Percentiles rank a stretch among this genome's conserved stretches.
phyloP scores from a whole-genome alignment of 2,797 vertebrate genomes.

The Hemitrygon akajei region DNA sequence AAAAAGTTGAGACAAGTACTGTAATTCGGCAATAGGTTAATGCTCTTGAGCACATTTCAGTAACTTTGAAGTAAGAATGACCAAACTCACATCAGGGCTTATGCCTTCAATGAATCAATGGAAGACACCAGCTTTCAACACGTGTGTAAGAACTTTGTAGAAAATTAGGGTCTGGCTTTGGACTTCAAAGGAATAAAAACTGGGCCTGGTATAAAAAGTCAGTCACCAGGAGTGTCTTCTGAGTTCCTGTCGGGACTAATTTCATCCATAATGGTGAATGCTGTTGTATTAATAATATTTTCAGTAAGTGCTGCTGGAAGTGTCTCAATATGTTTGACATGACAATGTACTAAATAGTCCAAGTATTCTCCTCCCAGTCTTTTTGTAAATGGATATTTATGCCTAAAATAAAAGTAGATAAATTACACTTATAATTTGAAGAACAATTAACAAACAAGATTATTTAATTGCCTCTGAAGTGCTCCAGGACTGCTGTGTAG shows the following conservation, averaged over 20 bases:
- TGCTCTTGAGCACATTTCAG: not conserved
- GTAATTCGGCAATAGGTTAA: not conserved
- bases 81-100: not conserved
- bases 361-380: not conserved
- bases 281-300: not conserved
- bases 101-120: not conserved
- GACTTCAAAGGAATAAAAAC: not conserved
- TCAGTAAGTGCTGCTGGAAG: not conserved
- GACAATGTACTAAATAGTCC: not conserved
- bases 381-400: not conserved
- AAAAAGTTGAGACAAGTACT: not conserved
- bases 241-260: not conserved
- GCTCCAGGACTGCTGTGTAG: not conserved
- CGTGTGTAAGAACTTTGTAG: not conserved
- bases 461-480: not conserved
- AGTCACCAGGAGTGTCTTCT: not conserved
- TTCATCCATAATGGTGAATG: not conserved
- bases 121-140: not conserved
- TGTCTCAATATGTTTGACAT: not conserved
- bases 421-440: not conserved
- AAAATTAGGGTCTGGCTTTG: not conserved
- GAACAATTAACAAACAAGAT: not conserved
- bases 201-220: too few species aligned
- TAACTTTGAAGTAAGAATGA: not conserved
- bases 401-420: not conserved